A percentile compares a stretch with the other conserved stretches of the same genome.
Evolutionary conservation across 2,797 vertebrate genomes (phyloP).

Genomic region (Lithobates sylvaticus): DNA sequence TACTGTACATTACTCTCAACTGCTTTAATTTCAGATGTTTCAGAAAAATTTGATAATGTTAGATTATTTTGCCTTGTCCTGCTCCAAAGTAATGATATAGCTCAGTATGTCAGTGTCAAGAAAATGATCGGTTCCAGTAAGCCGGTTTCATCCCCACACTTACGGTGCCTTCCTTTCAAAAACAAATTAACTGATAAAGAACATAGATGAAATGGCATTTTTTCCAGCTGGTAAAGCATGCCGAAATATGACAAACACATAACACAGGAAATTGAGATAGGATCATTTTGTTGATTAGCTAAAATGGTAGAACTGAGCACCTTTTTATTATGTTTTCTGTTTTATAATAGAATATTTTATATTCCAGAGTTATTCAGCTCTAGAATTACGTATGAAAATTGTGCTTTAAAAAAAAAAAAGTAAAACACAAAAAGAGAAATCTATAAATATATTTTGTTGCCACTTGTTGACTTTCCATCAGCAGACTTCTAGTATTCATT

Average conservation of each 20-base stretch:
- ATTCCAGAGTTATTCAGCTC: neutral
- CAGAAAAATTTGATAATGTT: too few species aligned
- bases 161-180: neutral
- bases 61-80: too few species aligned
- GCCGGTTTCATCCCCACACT: slow-evolving; percentile 9
- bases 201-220: neutral
- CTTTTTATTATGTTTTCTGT: neutral
- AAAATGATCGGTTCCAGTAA: neutral
- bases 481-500: too few species aligned
- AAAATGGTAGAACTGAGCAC: neutral
- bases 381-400: too few species aligned
- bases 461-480: too few species aligned
- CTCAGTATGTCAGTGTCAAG: slow-evolving; percentile 8
- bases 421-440: too few species aligned
- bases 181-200: slow-evolving; percentile 26
- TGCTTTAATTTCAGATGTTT: too few species aligned
- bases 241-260: neutral
- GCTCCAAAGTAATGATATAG: neutral
- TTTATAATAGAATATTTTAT: neutral
- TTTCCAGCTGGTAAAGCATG: neutral
- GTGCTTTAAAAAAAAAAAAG: too few species aligned
- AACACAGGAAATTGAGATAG: slow-evolving; percentile 4
- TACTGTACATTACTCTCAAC: too few species aligned
- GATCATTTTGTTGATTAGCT: neutral
- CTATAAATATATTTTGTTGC: too few species aligned